These are phyloP conservation scores for Petrosia ficiformis DNA, from an alignment of 37 sponge, comb jelly and placozoan genomes.

Conservation along the genomic window DNA sequence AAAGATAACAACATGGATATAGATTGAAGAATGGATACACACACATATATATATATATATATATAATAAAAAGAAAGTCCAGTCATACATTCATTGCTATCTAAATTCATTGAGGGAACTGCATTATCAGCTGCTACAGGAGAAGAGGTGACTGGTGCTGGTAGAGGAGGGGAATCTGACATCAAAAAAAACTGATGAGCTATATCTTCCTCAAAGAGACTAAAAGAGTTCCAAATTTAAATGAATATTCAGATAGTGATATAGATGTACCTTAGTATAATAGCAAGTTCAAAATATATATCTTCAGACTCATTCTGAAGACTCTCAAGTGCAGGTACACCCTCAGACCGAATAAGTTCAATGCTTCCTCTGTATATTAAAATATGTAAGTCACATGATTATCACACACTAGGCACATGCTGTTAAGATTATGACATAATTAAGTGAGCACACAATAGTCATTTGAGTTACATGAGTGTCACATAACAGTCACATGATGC, in stretches of 20 bases:
- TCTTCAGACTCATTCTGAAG: conserved; percentile 7
- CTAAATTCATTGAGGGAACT: neutral
- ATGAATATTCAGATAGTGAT: conserved; percentile 9
- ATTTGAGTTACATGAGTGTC: neutral
- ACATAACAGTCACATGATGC: neutral
- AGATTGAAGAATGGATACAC: neutral
- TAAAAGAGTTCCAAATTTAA: conserved; percentile 4
- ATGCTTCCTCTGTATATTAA: conserved; percentile 21
- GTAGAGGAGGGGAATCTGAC: neutral
- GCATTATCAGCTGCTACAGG: neutral
- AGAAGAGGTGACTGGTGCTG: conserved; percentile 6
- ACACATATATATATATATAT: neutral
- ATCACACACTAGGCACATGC: neutral
- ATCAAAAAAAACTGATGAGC: conserved; percentile 10
- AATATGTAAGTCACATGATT: neutral
- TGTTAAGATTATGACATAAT: no score
- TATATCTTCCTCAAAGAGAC: conserved; percentile 64
- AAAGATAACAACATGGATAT: neutral
- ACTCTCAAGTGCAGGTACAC: conserved; percentile 10
- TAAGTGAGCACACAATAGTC: no score
- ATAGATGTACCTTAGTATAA: conserved; percentile 21
- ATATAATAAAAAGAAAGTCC: neutral
- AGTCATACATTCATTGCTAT: neutral
- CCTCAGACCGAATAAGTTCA: conserved; percentile 11
- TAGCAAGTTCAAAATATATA: conserved; percentile 17